Percentiles rank a stretch among this genome's conserved stretches.
These are phyloP conservation scores for Dendrolimus houi DNA, from an alignment of 2,888 invertebrate genomes.

Conservation along the genomic window DNA sequence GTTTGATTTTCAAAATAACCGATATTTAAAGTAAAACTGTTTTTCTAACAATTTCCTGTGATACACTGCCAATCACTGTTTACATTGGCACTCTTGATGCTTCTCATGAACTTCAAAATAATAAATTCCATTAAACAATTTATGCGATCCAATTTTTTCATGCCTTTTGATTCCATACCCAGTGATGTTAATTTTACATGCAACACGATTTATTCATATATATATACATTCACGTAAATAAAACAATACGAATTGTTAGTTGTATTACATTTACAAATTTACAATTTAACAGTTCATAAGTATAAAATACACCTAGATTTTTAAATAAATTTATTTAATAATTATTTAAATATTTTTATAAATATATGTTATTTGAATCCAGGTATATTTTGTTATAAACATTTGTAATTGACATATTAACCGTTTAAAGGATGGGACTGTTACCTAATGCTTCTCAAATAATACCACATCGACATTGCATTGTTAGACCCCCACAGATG, in stretches of 20 bases:
- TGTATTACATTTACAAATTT: background rate
- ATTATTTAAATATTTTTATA: background rate
- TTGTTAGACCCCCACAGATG: slow-evolving; percentile 37
- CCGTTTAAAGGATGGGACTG: background rate
- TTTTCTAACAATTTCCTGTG: background rate
- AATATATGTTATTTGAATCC: no score
- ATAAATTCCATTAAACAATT: slow-evolving; percentile 2
- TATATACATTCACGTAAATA: background rate
- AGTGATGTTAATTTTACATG: background rate
- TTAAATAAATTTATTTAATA: background rate
- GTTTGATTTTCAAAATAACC: background rate
- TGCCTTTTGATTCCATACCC: background rate
- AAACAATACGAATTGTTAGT: background rate
- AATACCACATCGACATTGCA: slow-evolving; percentile 27
- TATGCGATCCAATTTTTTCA: background rate
- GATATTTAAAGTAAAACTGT: background rate
- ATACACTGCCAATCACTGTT: background rate
- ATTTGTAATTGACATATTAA: no score
- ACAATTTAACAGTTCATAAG: background rate
- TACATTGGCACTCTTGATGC: slow-evolving; percentile 1
- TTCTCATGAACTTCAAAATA: slow-evolving; percentile 6
- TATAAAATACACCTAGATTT: background rate
- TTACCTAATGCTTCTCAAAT: slow-evolving; percentile 32
- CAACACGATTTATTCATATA: background rate
- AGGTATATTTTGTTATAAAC: no score